Evolutionary conservation across 1,140 invertebrate genomes (phyloP), one percentile per base, ranked within the genome.

Genomic region (Ceratina australensis): DNA sequence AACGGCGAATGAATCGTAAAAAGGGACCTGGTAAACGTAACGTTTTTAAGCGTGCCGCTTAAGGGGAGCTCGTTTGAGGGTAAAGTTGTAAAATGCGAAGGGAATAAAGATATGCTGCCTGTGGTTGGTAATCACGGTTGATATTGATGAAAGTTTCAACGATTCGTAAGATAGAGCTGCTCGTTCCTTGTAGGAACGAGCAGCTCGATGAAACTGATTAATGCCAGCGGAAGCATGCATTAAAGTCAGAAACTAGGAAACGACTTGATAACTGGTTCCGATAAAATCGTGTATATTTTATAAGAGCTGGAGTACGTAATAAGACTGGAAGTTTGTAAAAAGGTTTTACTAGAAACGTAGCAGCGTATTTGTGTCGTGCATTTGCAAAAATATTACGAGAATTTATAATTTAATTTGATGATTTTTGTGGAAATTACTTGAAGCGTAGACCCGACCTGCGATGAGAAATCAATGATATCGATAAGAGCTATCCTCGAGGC

Each of bases 401-500:
- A 7, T 42, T 7, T 2, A 42, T 7, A 42, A 42, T 10, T 42
- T 42, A 42, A 42, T 42, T 42, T 42, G 7, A 42, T 20, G 8
- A 57, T n/a, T 57, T 57, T 20, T 60, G 7, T 50, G 61, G 47
- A 67, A 59, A 78, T 60, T 52, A 10, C 24, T 67, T 73, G 24
- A 54, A 72, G 5, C 66, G 15, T 28, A 85, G 82, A 78, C 13
- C 1, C 49, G 2, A 64, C 56, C 10, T 78, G 22, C 18, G 79
- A 85, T 18, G 71, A 74, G 7, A 15, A 16, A 18, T 81, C 73
- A 20, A 61, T 61, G 71, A 72, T 86, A 28, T 90, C 84, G 15
- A 74, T 92, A 50, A 68, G 83, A 56, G 74, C 77, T 61, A 89
- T 92, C 64, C 73, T 92, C 12, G 66, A 87, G 65, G 63, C 84